Base-by-base conservation (phyloP, 2,797 vertebrate genomes). In the Nasua narica region DNA sequence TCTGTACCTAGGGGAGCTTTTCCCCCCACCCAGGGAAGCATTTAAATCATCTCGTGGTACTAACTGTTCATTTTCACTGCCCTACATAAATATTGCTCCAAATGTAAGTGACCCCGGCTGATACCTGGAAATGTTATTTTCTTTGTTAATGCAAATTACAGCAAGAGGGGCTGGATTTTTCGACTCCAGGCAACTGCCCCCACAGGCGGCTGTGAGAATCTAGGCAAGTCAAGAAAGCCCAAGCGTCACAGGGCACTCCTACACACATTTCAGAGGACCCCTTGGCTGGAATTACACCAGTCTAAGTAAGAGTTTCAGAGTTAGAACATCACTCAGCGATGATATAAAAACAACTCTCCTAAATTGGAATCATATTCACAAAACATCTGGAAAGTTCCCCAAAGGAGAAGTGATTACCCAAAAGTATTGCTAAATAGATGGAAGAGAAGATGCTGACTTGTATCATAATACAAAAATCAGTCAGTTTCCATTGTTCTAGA, bases 371-470 rank as follows among this genome's bases (percentile, higher is more conserved):
- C 56, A 97, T 83, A 95, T 90, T 97, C 74, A 88, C 56, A 96
- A 96, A 94, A 97, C 79, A 97, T 97, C 96, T 96, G 93, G 87
- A 90, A 97, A 84, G 83, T 90, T 96, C 96, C 92, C 85, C 92
- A 97, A 95, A 96, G 85, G 93, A 88, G 60, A 86, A 92, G 70
- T 94, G 69, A 97, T 97, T 96, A 95, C 62, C 90, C 79, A 65
- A 91, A 97, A 96, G 87, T 96, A 96, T 96, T 97, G 95, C 92
- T 96, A 97, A 97, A 97, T 82, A 95, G 74, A 95, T 92, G 94
- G 94, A 88, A 92, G 90, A 89, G 29, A 84, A 90, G 84, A 92
- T 84, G 78, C 43, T 88, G 72, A 95, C 88, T 94, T 97, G 94
- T 97, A 86, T 87, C 79, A 81, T 56, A 96, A 94, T 95, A 91